Evolutionary conservation across 1,140 invertebrate genomes (phyloP).

Genomic region (Campoletis sonorensis): DNA sequence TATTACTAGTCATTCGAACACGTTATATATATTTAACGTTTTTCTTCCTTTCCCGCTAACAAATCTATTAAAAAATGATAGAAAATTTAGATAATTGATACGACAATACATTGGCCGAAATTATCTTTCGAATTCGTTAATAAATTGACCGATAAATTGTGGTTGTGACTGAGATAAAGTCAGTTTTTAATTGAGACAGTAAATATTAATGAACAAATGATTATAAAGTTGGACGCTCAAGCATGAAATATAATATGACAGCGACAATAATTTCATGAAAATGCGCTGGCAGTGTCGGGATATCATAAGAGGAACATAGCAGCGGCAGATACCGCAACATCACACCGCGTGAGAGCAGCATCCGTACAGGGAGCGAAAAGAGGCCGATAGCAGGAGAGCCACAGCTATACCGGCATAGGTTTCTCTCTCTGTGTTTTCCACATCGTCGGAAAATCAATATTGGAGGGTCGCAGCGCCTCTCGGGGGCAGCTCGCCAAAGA

Average conservation of each 20-base stretch:
- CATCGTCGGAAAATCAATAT: slow-evolving; percentile 74
- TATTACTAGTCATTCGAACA: too few species aligned
- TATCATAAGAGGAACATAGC: slow-evolving; percentile 10
- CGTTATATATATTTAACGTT: too few species aligned
- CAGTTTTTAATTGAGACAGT: not conserved
- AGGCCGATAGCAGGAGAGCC: slow-evolving; percentile 5
- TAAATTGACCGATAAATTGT: too few species aligned
- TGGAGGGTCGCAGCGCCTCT: slow-evolving; percentile 71
- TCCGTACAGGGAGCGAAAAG: not conserved
- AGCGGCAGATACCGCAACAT: slow-evolving; percentile 10
- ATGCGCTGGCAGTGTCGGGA: not conserved
- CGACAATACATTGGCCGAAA: too few species aligned
- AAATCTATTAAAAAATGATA: too few species aligned
- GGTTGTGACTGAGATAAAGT: too few species aligned
- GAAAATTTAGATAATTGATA: too few species aligned
- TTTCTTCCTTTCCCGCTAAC: too few species aligned
- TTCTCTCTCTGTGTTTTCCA: slow-evolving; percentile 59
- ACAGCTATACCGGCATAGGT: slow-evolving; percentile 37
- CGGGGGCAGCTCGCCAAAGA: slow-evolving; percentile 64
- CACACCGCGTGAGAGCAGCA: slow-evolving; percentile 12
- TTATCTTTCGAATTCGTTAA: too few species aligned
- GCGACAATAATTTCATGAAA: not conserved
- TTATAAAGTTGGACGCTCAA: not conserved
- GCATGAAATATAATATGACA: not conserved
- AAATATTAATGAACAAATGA: not conserved